Evolutionary conservation across 1,140 invertebrate species (phyloP), one percentile per base, ranked within the genome.

Genomic region (Varroa destructor): DNA sequence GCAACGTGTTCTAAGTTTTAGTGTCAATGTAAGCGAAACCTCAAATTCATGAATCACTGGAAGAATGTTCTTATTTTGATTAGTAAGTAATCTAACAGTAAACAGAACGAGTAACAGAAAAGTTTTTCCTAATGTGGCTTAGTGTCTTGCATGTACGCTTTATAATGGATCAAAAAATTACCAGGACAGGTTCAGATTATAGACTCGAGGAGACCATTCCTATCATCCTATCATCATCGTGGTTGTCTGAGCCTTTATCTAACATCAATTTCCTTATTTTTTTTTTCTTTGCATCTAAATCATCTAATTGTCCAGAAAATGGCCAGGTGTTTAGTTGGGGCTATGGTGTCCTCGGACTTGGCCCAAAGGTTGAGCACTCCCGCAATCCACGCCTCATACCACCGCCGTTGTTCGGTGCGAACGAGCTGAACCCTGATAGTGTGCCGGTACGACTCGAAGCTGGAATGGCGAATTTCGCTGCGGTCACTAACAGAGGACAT

Each of bases 251-350:
- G 25, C 25, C 25, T 25, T 61, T 6, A 61, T 12, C 36, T 6
- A 61, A 61, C 57, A 61, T 61, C 12, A 5, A 12, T 37, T 6
- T 61, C 57, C 1, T 12, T 5, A 61, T 37, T 37, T 12, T 61
- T 12, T 61, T 37, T 61, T 5, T 61, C 42, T 5, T 1, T 61
- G 8, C 12, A 6, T 12, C 6, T 42, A 8, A 51, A 51, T 8
- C 46, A 3, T 51, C 46, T 25, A 51, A 51, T 51, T 8, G 46
- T 51, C 73, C 81, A 89, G 90, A 89, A 74, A 78, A 84, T 74
- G 91, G 91, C 8, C 81, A 89, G 55, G 89, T 93, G 0, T 96
- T 86, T 81, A 86, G 89, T 0, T 97, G 93, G 93, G 93, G 94
- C 8, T 94, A 85, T 80, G 94, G 94, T 61, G 84, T 94, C 74